phyloP scores from a whole-genome alignment of 2,888 invertebrate genomes.

The Oscheius onirici region DNA sequence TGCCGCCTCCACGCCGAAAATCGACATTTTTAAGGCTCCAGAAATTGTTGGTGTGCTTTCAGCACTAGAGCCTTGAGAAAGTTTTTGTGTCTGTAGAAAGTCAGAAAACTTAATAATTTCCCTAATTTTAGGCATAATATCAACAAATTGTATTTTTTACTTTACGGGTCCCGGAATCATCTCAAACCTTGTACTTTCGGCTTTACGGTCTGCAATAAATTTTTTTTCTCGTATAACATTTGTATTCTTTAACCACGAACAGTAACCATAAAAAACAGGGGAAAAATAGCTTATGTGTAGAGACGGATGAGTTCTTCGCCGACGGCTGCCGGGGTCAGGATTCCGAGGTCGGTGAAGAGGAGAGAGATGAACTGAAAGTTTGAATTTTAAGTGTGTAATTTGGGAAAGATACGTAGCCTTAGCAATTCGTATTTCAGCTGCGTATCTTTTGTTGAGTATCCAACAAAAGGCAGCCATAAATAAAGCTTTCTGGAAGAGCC shows the following conservation, averaged over 20 bases:
- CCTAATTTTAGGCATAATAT: neutral
- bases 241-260: neutral
- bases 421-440: too few relatives aligned
- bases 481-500: too few relatives aligned
- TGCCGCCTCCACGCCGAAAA: neutral
- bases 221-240: neutral
- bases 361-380: slow-evolving; percentile 84
- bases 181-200: neutral
- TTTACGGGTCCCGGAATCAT: neutral
- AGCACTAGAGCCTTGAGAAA: neutral
- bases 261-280: neutral
- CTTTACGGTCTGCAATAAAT: neutral
- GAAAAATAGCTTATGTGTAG: slow-evolving; percentile 76
- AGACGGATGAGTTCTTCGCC: slow-evolving; percentile 96
- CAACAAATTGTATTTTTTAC: neutral
- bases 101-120: neutral
- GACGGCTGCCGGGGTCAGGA: slow-evolving; percentile 93
- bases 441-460: too few relatives aligned
- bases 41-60: neutral
- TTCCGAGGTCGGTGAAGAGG: slow-evolving; percentile 93
- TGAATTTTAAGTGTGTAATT: too few relatives aligned
- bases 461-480: too few relatives aligned
- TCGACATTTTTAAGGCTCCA: neutral
- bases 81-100: neutral
- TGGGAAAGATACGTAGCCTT: too few relatives aligned